Conservation (phyloP, 2,797 vertebrate genomes). For the Phoebastria nigripes region DNA sequence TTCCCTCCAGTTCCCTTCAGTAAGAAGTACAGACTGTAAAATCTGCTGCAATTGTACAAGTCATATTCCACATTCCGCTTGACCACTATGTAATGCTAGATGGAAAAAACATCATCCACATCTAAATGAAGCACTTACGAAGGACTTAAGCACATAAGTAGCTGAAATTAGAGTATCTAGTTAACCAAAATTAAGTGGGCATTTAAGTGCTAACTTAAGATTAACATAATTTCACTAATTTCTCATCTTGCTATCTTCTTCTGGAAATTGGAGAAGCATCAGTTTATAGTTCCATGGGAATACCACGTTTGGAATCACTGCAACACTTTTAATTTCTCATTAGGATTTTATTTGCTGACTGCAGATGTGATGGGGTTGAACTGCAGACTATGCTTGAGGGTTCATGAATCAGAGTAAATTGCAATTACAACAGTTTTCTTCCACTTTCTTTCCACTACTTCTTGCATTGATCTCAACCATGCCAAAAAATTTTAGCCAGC, state of each 20-base stretch:
- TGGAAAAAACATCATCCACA: background rate
- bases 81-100: background rate
- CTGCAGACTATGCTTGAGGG: background rate
- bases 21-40: background rate
- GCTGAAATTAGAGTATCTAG: background rate
- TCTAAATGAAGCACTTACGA: background rate
- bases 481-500: background rate
- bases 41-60: background rate
- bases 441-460: background rate
- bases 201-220: background rate
- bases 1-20: background rate
- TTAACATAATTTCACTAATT: background rate
- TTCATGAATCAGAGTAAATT: background rate
- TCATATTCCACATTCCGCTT: background rate
- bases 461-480: background rate
- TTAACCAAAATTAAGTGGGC: background rate
- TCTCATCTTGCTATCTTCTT: background rate
- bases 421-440: background rate
- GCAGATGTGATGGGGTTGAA: background rate
- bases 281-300: background rate
- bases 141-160: background rate
- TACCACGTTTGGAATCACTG: background rate
- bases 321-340: slow-evolving; percentile 4
- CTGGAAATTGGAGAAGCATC: background rate
- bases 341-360: slow-evolving; percentile 25